These are phyloP conservation scores for Mustela nigripes DNA, from an alignment of 2,113 vertebrate species.

Conservation along the genomic window DNA sequence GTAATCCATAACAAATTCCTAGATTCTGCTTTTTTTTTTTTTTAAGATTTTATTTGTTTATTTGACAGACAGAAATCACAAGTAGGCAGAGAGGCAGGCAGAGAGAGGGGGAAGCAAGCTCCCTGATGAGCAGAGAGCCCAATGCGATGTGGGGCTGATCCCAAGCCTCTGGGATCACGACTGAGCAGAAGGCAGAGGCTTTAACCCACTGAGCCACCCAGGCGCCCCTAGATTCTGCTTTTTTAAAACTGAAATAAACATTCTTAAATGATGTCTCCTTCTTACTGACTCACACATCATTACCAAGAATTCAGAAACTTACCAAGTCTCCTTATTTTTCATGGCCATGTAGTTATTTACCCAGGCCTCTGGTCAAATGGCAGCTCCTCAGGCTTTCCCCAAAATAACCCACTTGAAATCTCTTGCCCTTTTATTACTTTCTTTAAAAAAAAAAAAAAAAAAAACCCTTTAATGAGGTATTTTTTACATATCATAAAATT, in stretches of 20 bases:
- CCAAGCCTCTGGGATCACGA: too few species aligned
- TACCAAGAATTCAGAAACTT: constrained; percentile 23
- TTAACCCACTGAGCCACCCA: too few species aligned
- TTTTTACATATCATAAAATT: not conserved
- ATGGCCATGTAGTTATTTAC: not conserved
- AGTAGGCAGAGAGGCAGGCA: too few species aligned
- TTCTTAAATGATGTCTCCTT: not conserved
- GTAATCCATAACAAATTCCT: not conserved
- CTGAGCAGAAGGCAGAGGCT: too few species aligned
- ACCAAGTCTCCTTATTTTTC: not conserved
- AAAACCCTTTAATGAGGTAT: not conserved
- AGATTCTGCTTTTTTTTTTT: not conserved
- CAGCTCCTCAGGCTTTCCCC: not conserved
- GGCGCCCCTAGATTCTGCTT: not conserved
- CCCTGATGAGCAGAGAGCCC: too few species aligned
- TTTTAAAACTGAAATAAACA: not conserved
- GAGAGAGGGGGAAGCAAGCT: too few species aligned
- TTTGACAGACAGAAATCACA: too few species aligned
- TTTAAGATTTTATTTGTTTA: too few species aligned
- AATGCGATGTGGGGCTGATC: too few species aligned
- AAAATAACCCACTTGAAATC: not conserved
- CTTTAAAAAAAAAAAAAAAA: not conserved
- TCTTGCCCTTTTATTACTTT: not conserved
- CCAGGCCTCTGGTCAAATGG: not conserved
- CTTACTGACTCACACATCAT: not conserved